Base-by-base conservation (phyloP, 2,797 vertebrate genomes). In the Malurus splendens region DNA sequence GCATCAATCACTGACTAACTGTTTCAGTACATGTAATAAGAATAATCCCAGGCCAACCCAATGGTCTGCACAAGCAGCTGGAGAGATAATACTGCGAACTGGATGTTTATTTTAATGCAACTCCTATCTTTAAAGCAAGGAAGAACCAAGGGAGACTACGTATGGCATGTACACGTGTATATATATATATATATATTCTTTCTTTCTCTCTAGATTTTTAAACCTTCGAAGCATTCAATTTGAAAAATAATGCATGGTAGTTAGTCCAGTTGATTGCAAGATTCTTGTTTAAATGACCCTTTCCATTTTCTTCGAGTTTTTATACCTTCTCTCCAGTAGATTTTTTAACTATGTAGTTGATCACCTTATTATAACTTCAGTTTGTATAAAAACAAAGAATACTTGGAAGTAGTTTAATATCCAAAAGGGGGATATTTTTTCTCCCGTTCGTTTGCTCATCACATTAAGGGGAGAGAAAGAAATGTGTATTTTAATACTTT, bases 1-100 rank as follows among this genome's bases (percentile, higher is more conserved):
- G 89, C 97, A 98, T 98, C 98, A 96, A 98, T 98, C 98, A 98
- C 93, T 91, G 95, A 95, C 94, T 97, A 98, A 98, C 96, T 94
- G 95, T 92, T 96, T 90, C 94, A 87, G 89, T 78, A 94, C 92
- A 86, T 89, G 92, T 96, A 97, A 98, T 96, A 95, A 97, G 97
- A 97, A 97, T 94, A 96, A 95, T 97, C 94, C 95, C 82, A 91
- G 94, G 88, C 92, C 94, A 96, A 84, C 82, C 68, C 85, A 90
- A 19, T 87, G 94, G 92, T 95, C 89, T 96, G 93, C 71, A 94
- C 78, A 95, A 93, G 93, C 94, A 97, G 95, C 96, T 95, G 90
- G 67, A 54, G 64, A 96, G 94, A 94, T 91, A 95, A 91, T 96
- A 93, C 90, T 82, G 82, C 23, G 23, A 96, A 96, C 25, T 89